phyloP scores from a whole-genome alignment of 2,888 invertebrate genomes.

The Melanchra persicariae region DNA sequence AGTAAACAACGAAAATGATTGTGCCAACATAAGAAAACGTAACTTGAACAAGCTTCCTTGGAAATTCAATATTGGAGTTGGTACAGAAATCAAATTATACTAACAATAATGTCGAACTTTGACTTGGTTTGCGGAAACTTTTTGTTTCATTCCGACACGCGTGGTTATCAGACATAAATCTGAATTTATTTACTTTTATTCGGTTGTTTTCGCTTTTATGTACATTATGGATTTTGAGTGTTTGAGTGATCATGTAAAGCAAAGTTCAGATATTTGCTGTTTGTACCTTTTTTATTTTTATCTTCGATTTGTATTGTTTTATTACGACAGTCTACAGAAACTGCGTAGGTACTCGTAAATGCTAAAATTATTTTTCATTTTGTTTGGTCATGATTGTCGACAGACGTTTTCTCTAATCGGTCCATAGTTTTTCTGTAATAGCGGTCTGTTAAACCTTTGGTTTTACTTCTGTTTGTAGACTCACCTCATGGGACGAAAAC shows the following conservation, averaged over 20 bases:
- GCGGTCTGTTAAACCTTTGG: too few relatives aligned
- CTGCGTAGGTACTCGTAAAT: not conserved
- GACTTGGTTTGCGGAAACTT: conserved; percentile 54
- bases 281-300: not conserved
- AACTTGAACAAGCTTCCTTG: conserved; percentile 65
- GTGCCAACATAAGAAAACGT: conserved; percentile 67
- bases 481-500: too few relatives aligned
- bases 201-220: conserved; percentile 20
- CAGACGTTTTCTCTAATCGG: not conserved
- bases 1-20: conserved; percentile 68
- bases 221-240: not conserved
- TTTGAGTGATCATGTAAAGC: conserved; percentile 18
- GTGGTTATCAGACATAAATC: conserved; percentile 50
- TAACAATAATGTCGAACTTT: conserved; percentile 71
- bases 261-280: conserved; percentile 15
- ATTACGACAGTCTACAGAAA: not conserved
- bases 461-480: too few relatives aligned
- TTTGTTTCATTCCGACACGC: conserved; percentile 57
- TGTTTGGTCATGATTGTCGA: not conserved
- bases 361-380: not conserved
- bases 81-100: conserved; percentile 75
- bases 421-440: not conserved
- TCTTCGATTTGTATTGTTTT: not conserved
- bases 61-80: conserved; percentile 77
- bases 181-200: conserved; percentile 53